Evolutionary conservation across 2,888 invertebrate genomes (phyloP).

Genomic region (Catotricha subobsoleta): DNA sequence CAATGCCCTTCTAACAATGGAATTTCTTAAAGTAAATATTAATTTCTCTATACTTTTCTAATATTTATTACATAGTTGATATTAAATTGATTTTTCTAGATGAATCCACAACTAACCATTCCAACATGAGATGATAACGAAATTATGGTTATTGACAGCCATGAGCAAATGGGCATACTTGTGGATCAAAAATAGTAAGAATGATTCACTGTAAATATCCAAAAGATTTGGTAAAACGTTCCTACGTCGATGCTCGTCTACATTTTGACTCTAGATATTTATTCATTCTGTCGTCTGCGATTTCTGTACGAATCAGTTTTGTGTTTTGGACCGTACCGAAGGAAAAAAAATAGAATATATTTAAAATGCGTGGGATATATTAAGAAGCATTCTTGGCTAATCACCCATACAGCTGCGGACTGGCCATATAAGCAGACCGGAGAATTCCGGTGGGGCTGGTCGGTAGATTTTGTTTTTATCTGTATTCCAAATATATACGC

Average conservation of each 20-base stretch:
- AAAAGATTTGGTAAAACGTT: constrained; percentile 23
- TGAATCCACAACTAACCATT: constrained; percentile 44
- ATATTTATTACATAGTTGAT: neutral
- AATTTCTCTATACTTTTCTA: too few species aligned
- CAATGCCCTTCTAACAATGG: constrained; percentile 21
- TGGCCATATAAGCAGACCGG: too few species aligned
- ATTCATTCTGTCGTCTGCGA: constrained; percentile 24
- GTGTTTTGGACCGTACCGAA: constrained; percentile 32
- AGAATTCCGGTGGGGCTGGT: too few species aligned
- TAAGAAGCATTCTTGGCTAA: constrained; percentile 30
- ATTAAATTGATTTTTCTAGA: constrained; percentile 22
- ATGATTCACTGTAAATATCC: constrained; percentile 34
- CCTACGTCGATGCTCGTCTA: constrained; percentile 23
- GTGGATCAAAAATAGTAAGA: constrained; percentile 36
- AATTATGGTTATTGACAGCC: constrained; percentile 42
- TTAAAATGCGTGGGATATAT: constrained; percentile 31
- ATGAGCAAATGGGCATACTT: constrained; percentile 45
- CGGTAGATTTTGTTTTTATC: too few species aligned
- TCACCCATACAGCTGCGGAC: constrained; percentile 28
- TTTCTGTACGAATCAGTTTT: constrained; percentile 23
- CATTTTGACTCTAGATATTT: constrained; percentile 27
- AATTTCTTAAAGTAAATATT: neutral
- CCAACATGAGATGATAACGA: constrained; percentile 41
- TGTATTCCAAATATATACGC: too few species aligned
- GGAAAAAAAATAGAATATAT: constrained; percentile 32